Conservation (phyloP, 2,113 vertebrate species). For the Poeciliopsis prolifica region DNA sequence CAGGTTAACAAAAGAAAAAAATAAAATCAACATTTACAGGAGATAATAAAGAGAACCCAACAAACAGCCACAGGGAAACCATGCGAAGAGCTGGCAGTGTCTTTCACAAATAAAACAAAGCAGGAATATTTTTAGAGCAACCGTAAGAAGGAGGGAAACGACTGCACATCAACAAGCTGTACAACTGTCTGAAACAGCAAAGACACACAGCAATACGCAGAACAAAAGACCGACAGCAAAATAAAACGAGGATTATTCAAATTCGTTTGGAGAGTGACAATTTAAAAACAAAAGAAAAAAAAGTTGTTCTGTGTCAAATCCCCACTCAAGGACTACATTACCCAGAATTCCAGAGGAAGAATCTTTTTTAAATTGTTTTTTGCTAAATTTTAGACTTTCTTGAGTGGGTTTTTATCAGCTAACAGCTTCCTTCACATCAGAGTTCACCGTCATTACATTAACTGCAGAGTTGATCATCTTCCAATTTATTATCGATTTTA, state of each 20-base stretch:
- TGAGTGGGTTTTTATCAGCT: slow-evolving; percentile 27
- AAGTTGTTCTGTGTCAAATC: slow-evolving; percentile 2
- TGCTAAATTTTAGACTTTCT: neutral
- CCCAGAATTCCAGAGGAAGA: slow-evolving; percentile 26
- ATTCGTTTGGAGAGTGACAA: slow-evolving; percentile 1
- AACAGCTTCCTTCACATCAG: slow-evolving; percentile 16
- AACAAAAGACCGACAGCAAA: slow-evolving; percentile 5
- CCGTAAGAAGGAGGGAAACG: slow-evolving; percentile 25
- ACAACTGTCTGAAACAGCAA: slow-evolving; percentile 26
- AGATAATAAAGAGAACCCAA: slow-evolving; percentile 24
- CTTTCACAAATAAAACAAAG: slow-evolving; percentile 22
- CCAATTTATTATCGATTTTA: neutral
- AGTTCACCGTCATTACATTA: slow-evolving; percentile 4
- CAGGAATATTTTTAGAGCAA: slow-evolving; percentile 26
- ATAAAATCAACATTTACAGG: slow-evolving; percentile 14
- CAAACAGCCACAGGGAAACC: slow-evolving; percentile 37
- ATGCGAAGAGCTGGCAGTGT: slow-evolving; percentile 45
- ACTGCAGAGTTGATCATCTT: slow-evolving; percentile 33
- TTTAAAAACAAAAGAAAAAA: neutral
- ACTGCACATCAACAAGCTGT: slow-evolving; percentile 48
- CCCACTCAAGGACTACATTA: slow-evolving; percentile 36
- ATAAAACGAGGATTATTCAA: neutral
- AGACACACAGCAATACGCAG: slow-evolving; percentile 4
- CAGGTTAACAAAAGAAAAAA: slow-evolving; percentile 14
- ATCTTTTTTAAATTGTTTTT: neutral